phyloP scores from a whole-genome alignment of 1,140 invertebrate species.

The Zaprionus taronus region DNA sequence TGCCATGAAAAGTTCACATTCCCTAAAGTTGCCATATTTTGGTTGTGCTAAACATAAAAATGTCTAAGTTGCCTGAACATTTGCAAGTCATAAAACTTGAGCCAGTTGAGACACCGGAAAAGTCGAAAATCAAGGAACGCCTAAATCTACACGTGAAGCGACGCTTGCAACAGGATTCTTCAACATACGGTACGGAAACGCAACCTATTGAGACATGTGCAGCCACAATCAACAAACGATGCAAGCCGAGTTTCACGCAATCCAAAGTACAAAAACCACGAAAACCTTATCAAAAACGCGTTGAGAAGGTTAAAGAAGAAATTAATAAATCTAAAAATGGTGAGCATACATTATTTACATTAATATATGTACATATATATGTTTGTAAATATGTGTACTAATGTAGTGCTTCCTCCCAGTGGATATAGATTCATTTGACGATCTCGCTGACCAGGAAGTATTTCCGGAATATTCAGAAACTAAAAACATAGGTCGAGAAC shows the following conservation, averaged over 20 bases:
- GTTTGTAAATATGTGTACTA: neutral
- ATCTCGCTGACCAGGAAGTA: slow-evolving; percentile 49
- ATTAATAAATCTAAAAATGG: slow-evolving; percentile 53
- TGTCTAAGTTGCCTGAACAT: slow-evolving; percentile 56
- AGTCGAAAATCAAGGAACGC: slow-evolving; percentile 72
- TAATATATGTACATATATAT: neutral
- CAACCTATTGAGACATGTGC: slow-evolving; percentile 13
- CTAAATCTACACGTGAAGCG: slow-evolving; percentile 79
- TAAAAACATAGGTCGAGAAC: slow-evolving; percentile 55
- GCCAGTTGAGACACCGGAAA: slow-evolving; percentile 40
- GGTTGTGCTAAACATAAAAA: slow-evolving; percentile 27
- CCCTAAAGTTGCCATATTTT: slow-evolving; percentile 24
- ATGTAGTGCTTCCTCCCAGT: slow-evolving; percentile 22
- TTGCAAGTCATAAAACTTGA: slow-evolving; percentile 70
- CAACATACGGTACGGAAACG: slow-evolving; percentile 32
- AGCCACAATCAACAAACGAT: slow-evolving; percentile 21
- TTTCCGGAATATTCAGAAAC: slow-evolving; percentile 53
- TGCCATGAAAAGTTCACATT: neutral
- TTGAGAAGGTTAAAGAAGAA: slow-evolving; percentile 65
- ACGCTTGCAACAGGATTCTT: slow-evolving; percentile 65
- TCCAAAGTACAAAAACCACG: slow-evolving; percentile 57
- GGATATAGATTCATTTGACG: slow-evolving; percentile 52
- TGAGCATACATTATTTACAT: neutral
- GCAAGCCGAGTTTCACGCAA: slow-evolving; percentile 42
- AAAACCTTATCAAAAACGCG: slow-evolving; percentile 75